Percentiles rank a stretch among this genome's conserved stretches.
phyloP scores from a whole-genome alignment of 2,113 vertebrate genomes.

The Siphamia tubifer region DNA sequence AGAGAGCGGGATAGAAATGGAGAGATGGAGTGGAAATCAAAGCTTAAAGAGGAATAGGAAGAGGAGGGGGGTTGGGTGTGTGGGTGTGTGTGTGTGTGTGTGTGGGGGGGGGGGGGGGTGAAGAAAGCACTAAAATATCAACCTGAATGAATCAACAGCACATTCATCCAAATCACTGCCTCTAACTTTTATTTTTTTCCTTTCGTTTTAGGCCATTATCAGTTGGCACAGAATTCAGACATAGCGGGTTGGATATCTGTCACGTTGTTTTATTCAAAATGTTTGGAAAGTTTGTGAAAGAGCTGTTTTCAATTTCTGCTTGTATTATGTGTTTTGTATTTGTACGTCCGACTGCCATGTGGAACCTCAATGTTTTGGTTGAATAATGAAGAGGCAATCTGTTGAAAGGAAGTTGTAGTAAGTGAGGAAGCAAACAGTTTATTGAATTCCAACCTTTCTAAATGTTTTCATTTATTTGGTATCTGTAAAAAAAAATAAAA shows the following conservation, averaged over 20 bases:
- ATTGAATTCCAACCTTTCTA: too few species aligned
- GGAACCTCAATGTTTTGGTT: too few species aligned
- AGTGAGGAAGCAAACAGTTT: too few species aligned
- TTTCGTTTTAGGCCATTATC: not conserved
- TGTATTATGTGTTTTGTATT: too few species aligned
- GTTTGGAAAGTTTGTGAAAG: not conserved
- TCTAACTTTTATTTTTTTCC: not conserved
- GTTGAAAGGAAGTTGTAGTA: too few species aligned
- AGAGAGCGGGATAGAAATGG: slow-evolving; percentile 12
- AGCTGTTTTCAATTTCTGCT: too few species aligned
- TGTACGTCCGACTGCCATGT: too few species aligned
- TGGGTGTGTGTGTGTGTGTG: too few species aligned
- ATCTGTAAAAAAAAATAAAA: too few species aligned
- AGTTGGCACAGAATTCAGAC: not conserved
- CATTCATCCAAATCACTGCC: not conserved
- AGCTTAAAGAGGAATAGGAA: not conserved
- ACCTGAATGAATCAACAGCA: not conserved
- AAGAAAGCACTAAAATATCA: not conserved
- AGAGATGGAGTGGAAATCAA: slow-evolving; percentile 26
- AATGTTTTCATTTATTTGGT: too few species aligned
- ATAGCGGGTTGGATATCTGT: not conserved
- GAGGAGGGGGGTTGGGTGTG: not conserved
- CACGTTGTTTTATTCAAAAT: not conserved
- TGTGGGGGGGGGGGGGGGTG: not conserved
- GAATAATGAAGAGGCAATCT: too few species aligned